Evolutionary conservation across 2,113 vertebrate genomes (phyloP), one percentile per base, ranked within the genome.

Genomic region (Pagrus major): DNA sequence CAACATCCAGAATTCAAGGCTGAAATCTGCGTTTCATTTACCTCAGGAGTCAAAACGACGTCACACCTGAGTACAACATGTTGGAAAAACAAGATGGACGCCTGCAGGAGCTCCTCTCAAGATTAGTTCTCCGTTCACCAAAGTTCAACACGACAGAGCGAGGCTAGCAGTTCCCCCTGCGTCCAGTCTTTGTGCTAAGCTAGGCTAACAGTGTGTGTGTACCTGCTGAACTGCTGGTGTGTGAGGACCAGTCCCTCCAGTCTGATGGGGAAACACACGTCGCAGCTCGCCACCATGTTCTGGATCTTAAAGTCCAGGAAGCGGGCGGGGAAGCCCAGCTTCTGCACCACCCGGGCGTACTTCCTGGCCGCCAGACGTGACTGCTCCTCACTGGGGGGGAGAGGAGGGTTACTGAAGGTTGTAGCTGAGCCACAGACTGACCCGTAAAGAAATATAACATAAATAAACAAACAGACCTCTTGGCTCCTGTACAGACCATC

Each of bases 281-380:
- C 98, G 65, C 98, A 99, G 90, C 97, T 99, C 39, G 96, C 98
- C 86, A 99, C 98, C 96, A 99, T 99, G 85, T 99, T 99, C 94
- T 99, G 97, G 81, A 99, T 97, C 91, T 99, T 99, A 88, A 99
- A 99, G 90, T 98, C 96, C 41, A 99, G 91, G 90, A 99, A 99
- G 85, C 96, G 97, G 72, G 97, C 98, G 0, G 98, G 96, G 75
- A 99, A 99, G 0, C 98, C 98, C 0, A 99, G 96, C 84, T 99
- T 99, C 94, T 99, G 98, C 15, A 99, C 96, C 87, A 99, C 96
- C 0, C 98, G 95, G 0, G 97, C 98, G 0, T 97, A 99, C 63
- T 99, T 99, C 82, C 98, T 95, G 1, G 98, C 97, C 5, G 98
- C 98, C 0, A 99, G 95, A 15, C 97, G 95, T 0, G 98, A 99